Evolutionary conservation across 1,140 invertebrate species (phyloP), one percentile per base, ranked within the genome.

Genomic region (Lordiphosa clarofinis): DNA sequence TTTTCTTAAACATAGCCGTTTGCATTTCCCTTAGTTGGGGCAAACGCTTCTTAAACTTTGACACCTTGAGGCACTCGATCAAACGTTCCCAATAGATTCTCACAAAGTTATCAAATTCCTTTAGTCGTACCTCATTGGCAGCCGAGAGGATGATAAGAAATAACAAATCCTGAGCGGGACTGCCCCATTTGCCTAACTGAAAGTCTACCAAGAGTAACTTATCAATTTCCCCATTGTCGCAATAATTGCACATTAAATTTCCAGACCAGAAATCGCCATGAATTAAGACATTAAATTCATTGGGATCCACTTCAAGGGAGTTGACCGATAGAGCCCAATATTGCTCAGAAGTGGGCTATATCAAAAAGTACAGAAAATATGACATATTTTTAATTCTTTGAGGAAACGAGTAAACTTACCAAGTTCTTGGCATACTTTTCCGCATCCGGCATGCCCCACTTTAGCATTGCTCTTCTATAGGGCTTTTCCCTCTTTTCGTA

Each of bases 181-280:
- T 89, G 4, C 74, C 87, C 60, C 79, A 86, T 40, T 76, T 73
- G 11, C 52, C 57, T 4, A 87, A 56, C 70, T 90, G 90, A 47
- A 89, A 90, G 48, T 90, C 90, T 0, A 90, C 48, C 8, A 90
- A 75, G 21, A 88, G 72, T 1, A 87, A 46, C 33, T 79, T 54
- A 38, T 79, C 48, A 1, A 87, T 52, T 1, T 61, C 42, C 1
- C 70, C 78, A 35, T 68, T 15, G 0, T 74, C 48, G 42, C 61
- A 73, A 49, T 90, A 89, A 35, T 70, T 86, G 60, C 86, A 89
- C 59, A 90, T 73, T 3, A 90, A 65, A 48, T 90, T 90, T 44
- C 89, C 84, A 0, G 63, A 67, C 87, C 87, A 88, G 11, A 90
- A 90, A 72, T 94, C 93, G 4, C 93, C 93, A 49, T 94, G 93